Evolutionary conservation across 2,888 invertebrate genomes (phyloP).

Genomic region (Ochlodes sylvanus): DNA sequence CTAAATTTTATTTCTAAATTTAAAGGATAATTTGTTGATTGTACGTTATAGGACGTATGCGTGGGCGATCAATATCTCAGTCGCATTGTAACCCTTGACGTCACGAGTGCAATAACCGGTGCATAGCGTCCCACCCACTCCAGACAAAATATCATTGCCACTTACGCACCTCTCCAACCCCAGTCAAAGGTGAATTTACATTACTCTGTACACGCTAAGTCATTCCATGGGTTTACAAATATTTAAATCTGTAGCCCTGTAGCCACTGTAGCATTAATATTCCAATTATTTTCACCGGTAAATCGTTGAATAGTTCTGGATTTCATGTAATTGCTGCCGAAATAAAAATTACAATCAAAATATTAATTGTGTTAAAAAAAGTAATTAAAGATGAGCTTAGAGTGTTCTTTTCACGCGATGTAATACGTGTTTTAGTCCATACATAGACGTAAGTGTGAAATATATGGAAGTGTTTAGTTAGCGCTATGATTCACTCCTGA

Average conservation of each 20-base stretch:
- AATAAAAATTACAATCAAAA: no score
- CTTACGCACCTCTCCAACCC: slow-evolving; percentile 39
- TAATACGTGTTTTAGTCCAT: background rate
- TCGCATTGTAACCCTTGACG: slow-evolving; percentile 53
- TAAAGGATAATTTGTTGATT: background rate
- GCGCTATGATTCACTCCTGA: background rate
- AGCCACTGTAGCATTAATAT: background rate
- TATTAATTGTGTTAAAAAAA: no score
- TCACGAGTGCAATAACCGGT: slow-evolving; percentile 71
- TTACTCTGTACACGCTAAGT: background rate
- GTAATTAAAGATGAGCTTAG: no score
- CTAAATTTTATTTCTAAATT: background rate
- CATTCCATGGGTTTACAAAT: background rate
- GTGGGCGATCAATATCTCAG: slow-evolving; percentile 50
- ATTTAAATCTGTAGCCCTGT: background rate
- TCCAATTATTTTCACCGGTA: no score
- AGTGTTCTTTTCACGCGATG: no score
- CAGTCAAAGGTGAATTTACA: slow-evolving; percentile 12
- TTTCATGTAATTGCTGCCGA: no score
- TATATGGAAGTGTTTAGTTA: background rate
- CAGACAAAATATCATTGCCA: slow-evolving; percentile 23
- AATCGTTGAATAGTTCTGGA: no score
- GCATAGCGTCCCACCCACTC: slow-evolving; percentile 49
- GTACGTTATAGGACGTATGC: no score
- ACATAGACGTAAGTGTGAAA: background rate